phyloP scores from a whole-genome alignment of 1,140 invertebrate species.

The Drosophila sechellia region DNA sequence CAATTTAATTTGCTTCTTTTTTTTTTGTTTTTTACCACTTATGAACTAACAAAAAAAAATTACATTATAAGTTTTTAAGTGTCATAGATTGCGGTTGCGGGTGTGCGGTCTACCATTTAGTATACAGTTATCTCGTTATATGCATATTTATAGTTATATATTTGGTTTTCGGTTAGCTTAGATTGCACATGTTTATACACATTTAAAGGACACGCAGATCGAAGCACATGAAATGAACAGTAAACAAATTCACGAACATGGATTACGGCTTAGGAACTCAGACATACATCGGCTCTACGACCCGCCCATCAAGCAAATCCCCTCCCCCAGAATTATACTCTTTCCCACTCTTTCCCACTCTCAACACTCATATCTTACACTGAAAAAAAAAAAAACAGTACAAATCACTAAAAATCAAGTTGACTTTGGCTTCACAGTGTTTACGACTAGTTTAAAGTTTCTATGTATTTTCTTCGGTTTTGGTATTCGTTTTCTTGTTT shows the following conservation, averaged over 20 bases:
- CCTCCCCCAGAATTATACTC: background rate
- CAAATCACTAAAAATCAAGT: constrained; percentile 34
- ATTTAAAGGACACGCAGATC: constrained; percentile 80
- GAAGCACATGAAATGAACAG: constrained; percentile 79
- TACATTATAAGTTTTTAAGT: constrained; percentile 63
- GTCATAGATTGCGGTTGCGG: constrained; percentile 37
- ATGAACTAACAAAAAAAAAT: constrained; percentile 67
- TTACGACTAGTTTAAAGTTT: constrained; percentile 44
- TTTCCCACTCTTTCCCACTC: background rate
- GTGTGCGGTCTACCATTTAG: constrained; percentile 44
- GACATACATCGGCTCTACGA: constrained; percentile 74
- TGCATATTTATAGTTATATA: constrained; percentile 40
- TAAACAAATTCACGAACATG: constrained; percentile 83
- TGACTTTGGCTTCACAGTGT: constrained; percentile 32
- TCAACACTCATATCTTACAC: constrained; percentile 33
- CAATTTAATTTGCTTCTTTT: constrained; percentile 16
- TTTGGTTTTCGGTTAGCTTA: constrained; percentile 57
- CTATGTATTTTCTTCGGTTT: constrained; percentile 24
- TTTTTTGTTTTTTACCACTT: constrained; percentile 37
- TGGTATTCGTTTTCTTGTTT: constrained; percentile 3
- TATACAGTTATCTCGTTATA: constrained; percentile 49
- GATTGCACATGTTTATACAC: constrained; percentile 71
- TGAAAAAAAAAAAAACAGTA: constrained; percentile 9
- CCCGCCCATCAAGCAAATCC: constrained; percentile 1
- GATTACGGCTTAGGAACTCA: constrained; percentile 81